phyloP scores from a whole-genome alignment of 2,113 vertebrate species.

The Paratilapia polleni region DNA sequence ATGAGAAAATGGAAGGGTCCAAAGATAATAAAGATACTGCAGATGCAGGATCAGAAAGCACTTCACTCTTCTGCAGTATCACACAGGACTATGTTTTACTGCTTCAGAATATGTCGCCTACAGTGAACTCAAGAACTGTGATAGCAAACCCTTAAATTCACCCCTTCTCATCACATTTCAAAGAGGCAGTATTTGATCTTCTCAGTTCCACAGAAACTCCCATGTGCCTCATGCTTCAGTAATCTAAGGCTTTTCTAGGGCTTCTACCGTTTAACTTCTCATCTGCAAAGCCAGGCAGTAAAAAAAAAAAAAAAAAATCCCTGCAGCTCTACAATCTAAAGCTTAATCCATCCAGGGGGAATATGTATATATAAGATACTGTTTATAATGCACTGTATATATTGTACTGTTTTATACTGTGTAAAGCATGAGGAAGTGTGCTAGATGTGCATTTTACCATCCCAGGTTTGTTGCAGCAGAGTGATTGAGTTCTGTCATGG shows the following conservation, averaged over 20 bases:
- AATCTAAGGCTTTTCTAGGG: constrained; percentile 16
- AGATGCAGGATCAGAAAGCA: not conserved
- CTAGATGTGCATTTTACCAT: constrained; percentile 43
- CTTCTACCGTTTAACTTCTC: constrained; percentile 58
- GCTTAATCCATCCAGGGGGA: not conserved
- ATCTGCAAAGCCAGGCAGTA: constrained; percentile 42
- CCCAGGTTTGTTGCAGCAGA: constrained; percentile 46
- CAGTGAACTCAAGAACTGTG: not conserved
- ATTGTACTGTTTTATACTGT: not conserved
- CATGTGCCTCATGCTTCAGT: constrained; percentile 36
- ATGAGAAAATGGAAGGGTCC: not conserved
- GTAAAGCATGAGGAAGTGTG: not conserved
- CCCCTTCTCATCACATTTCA: constrained; percentile 62
- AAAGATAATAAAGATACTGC: not conserved
- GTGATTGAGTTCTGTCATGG: constrained; percentile 53
- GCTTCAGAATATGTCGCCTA: not conserved
- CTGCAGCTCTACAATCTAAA: constrained; percentile 26
- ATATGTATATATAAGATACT: not conserved
- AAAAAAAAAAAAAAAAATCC: constrained; percentile 8
- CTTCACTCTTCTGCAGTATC: not conserved
- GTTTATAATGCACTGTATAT: not conserved
- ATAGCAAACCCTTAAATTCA: constrained; percentile 33
- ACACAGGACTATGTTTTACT: not conserved
- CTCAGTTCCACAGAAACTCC: constrained; percentile 42
- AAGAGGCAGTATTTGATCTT: constrained; percentile 54